These are phyloP conservation scores for Plebejus anna DNA, from an alignment of 2,888 invertebrate species.

Conservation along the genomic window DNA sequence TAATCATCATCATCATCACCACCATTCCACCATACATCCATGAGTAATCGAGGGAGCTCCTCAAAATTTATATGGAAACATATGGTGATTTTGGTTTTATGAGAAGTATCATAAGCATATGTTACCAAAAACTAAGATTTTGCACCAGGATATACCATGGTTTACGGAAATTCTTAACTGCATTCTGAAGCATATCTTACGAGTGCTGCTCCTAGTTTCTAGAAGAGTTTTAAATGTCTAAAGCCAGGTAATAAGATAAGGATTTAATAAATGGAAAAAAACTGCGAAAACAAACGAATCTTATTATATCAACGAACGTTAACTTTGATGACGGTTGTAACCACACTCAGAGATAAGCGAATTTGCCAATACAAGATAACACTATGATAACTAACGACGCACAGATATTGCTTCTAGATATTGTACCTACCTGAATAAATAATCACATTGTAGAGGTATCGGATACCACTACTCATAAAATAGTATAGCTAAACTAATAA, in stretches of 20 bases:
- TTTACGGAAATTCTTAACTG: neutral
- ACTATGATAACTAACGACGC: conserved; percentile 32
- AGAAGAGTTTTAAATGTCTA: neutral
- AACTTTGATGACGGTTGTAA: conserved; percentile 37
- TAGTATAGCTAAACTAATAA: neutral
- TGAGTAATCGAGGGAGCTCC: no score
- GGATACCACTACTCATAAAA: neutral
- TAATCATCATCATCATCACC: no score
- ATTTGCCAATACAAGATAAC: conserved; percentile 41
- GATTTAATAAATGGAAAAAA: neutral
- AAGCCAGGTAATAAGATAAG: neutral
- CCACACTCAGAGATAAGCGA: conserved; percentile 39
- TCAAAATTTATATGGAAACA: no score
- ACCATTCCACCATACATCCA: no score
- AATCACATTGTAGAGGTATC: conserved; percentile 29
- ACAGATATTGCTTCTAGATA: conserved; percentile 31
- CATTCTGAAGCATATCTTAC: neutral
- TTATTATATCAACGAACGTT: conserved; percentile 23
- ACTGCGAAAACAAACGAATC: conserved; percentile 22
- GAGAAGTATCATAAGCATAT: no score
- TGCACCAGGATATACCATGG: no score
- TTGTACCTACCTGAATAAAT: conserved; percentile 28
- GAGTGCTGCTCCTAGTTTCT: neutral
- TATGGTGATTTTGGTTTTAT: no score
- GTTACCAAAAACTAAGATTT: no score